Base-by-base conservation (phyloP, 2,888 invertebrate species). In the Agrotis clavis region DNA sequence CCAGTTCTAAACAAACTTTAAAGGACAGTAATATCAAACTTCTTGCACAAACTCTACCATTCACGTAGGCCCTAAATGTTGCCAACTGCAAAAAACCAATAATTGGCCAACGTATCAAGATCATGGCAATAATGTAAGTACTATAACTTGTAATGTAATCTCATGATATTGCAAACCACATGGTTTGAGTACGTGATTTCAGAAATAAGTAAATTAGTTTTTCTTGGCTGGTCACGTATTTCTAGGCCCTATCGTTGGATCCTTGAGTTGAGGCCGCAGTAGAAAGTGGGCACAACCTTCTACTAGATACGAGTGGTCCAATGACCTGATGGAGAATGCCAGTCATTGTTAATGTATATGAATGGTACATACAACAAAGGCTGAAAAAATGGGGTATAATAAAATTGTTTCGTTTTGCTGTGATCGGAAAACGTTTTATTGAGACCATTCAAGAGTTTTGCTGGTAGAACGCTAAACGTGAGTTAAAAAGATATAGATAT, bases 261-360 rank as follows among this genome's bases (percentile, higher is more conserved):
- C 83, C 83, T 84, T 84, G 83, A 81, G 45, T 62, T 13, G 53
- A 79, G 84, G 84, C n/a, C 84, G 30, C 62, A 59, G 56, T 81
- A 65, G 84, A 84, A 85, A 84, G 69, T 66, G 69, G 47, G 14
- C 30, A 47, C 50, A 69, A 76, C 77, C 79, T 79, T 76, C 71
- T 62, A 50, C 13, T 21, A 65, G 50, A 72, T 71, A 77, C 53
- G 53, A 67, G 25, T 57, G 74, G 73, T 53, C 67, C 72, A 83
- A 65, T 66, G 72, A 73, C 63, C 74, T 76, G 72, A 47, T 72
- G 71, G 51, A 79, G 72, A 67, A 68, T 67, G 41, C 30, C 57
- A 14, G 48, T 53, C n/a, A 71, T 63, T 64, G 75, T 57, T 63
- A 57, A 4, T 30, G 53, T 69, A 53, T 18, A 47, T 81, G 66